Percentiles rank a stretch among this genome's conserved stretches.
Evolutionary conservation across 1,140 invertebrate species (phyloP).

Genomic region (Lasioglossum baleicum): DNA sequence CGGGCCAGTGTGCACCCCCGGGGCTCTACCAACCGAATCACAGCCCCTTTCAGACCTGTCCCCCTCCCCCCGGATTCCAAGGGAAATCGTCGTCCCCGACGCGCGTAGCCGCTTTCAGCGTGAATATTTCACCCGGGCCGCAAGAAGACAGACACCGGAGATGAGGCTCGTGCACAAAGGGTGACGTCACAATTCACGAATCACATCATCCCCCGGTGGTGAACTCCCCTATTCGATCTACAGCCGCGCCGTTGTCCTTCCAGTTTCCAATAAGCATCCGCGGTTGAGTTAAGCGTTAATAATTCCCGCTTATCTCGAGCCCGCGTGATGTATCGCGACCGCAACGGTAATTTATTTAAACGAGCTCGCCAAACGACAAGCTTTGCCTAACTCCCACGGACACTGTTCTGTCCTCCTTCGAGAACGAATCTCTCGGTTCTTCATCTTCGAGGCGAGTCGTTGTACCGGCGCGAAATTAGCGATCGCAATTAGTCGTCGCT

Average conservation of each 20-base stretch:
- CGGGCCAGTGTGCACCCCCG: conserved; percentile 12
- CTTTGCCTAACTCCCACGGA: conserved; percentile 3
- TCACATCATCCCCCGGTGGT: neutral
- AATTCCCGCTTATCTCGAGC: conserved; percentile 58
- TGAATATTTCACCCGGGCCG: conserved; percentile 25
- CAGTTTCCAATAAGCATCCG: conserved; percentile 23
- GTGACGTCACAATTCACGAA: neutral
- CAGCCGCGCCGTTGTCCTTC: neutral
- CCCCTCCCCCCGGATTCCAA: neutral
- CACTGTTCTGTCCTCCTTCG: too few relatives aligned
- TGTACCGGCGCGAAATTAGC: conserved; percentile 41
- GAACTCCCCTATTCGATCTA: neutral
- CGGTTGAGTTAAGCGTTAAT: conserved; percentile 36
- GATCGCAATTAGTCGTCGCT: conserved; percentile 49
- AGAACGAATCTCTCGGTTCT: neutral
- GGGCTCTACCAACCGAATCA: conserved; percentile 2
- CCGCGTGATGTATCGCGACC: conserved; percentile 26
- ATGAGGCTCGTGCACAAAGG: conserved; percentile 11
- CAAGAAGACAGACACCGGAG: neutral
- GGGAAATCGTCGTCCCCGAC: neutral
- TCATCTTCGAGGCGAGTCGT: neutral
- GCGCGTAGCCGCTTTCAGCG: neutral
- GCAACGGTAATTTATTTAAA: conserved; percentile 42
- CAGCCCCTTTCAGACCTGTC: conserved; percentile 10
- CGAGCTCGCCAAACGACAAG: neutral